These are phyloP conservation scores for Eudyptes chrysolophus DNA, from an alignment of 2,113 vertebrate species.

Conservation along the genomic window DNA sequence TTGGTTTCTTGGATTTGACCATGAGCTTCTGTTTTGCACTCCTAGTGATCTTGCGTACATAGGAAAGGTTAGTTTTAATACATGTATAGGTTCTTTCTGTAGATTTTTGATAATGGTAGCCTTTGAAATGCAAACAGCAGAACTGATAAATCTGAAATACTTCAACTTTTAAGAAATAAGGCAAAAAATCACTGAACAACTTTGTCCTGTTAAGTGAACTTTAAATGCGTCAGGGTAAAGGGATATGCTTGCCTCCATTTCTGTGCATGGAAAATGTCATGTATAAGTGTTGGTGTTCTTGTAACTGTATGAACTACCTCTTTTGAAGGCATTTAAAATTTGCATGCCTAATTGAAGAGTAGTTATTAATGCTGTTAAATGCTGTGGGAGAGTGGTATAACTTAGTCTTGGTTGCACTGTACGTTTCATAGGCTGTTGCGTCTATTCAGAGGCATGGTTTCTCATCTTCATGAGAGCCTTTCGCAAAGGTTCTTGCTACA, in stretches of 20 bases:
- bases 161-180: neutral
- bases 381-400: neutral
- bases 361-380: neutral
- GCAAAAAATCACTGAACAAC: neutral
- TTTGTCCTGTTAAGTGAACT: neutral
- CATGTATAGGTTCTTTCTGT: neutral
- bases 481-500: neutral
- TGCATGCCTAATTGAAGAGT: neutral
- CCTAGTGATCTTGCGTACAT: neutral
- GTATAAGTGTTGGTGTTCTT: neutral
- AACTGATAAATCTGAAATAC: neutral
- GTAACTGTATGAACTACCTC: neutral
- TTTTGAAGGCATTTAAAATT: neutral
- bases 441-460: neutral
- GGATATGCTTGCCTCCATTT: neutral
- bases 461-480: neutral
- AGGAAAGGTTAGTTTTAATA: neutral
- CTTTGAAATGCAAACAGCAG: neutral
- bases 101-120: neutral
- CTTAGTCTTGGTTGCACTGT: neutral
- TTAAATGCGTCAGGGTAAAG: neutral
- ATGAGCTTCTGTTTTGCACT: neutral
- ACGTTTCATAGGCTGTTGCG: accelerated
- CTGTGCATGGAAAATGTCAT: neutral
- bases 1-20: neutral